Evolutionary conservation across 2,888 invertebrate species (phyloP).

Genomic region (Iselma pallidipennis): DNA sequence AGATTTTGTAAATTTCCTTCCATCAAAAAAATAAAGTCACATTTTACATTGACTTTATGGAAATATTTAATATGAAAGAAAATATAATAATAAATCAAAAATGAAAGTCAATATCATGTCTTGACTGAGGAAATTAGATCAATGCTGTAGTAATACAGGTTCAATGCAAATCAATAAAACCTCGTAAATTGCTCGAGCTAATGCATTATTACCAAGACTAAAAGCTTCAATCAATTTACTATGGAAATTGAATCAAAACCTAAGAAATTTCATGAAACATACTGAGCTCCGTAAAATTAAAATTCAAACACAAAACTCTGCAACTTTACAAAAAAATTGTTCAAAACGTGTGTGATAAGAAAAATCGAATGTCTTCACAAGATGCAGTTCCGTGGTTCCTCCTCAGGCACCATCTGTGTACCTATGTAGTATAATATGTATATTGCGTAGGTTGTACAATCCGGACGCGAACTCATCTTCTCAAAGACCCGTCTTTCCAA

Average conservation of each 20-base stretch:
- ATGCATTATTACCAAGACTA: neutral
- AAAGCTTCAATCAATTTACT: neutral
- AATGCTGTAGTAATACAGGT: neutral
- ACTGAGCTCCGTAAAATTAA: too few species aligned
- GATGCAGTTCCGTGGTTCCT: too few species aligned
- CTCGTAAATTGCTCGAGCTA: neutral
- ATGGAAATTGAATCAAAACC: neutral
- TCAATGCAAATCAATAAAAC: neutral
- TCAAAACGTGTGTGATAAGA: too few species aligned
- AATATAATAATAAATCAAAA: neutral
- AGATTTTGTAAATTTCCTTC: too few species aligned
- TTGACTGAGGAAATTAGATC: neutral
- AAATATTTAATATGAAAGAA: too few species aligned
- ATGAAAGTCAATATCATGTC: neutral
- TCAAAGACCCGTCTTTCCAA: conserved; percentile 47
- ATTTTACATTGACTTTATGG: neutral
- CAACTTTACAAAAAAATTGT: too few species aligned
- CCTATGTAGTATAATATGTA: neutral
- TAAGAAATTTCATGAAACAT: too few species aligned
- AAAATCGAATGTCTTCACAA: too few species aligned
- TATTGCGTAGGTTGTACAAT: conserved; percentile 31
- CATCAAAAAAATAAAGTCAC: too few species aligned
- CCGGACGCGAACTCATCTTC: conserved; percentile 38
- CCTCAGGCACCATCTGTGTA: neutral
- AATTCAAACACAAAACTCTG: too few species aligned